Evolutionary conservation across 1,140 invertebrate species (phyloP).

Genomic region (Apocrypta bakeri): DNA sequence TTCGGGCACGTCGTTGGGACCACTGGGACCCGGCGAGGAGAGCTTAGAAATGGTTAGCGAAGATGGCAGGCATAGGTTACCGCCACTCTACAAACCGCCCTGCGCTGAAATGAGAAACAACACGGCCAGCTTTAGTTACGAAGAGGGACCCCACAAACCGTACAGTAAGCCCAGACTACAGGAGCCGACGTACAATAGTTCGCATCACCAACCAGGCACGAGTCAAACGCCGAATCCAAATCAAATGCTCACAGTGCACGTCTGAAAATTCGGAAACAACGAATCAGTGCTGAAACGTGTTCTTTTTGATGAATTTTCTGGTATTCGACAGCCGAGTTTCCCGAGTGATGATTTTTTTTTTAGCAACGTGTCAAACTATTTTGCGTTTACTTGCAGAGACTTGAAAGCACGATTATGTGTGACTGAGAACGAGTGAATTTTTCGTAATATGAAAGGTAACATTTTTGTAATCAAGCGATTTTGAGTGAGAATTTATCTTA

Average conservation of each 20-base stretch:
- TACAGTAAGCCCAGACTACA: slow-evolving; percentile 83
- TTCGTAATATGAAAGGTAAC: background rate
- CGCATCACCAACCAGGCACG: slow-evolving; percentile 65
- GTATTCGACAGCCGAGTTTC: background rate
- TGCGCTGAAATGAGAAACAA: slow-evolving; percentile 84
- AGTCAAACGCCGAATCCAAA: slow-evolving; percentile 72
- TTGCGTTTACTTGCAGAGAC: background rate
- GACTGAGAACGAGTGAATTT: slow-evolving; percentile 6
- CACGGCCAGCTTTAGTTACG: slow-evolving; percentile 82
- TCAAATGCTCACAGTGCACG: slow-evolving; percentile 76
- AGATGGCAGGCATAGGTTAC: slow-evolving; percentile 76
- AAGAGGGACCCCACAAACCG: slow-evolving; percentile 82
- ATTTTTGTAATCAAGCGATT: background rate
- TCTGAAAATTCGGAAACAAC: slow-evolving; percentile 61
- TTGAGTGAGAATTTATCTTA: slow-evolving; percentile 35
- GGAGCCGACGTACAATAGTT: slow-evolving; percentile 63
- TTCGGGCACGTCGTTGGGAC: slow-evolving; percentile 71
- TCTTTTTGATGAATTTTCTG: background rate
- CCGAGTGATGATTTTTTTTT: background rate
- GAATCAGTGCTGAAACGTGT: background rate
- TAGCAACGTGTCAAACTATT: background rate
- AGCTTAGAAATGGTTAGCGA: slow-evolving; percentile 80
- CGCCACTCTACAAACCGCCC: slow-evolving; percentile 76
- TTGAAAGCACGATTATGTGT: background rate
- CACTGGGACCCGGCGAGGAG: slow-evolving; percentile 73